Evolutionary conservation across 2,797 vertebrate genomes (phyloP).

Genomic region (Acipenser oxyrinchus): DNA sequence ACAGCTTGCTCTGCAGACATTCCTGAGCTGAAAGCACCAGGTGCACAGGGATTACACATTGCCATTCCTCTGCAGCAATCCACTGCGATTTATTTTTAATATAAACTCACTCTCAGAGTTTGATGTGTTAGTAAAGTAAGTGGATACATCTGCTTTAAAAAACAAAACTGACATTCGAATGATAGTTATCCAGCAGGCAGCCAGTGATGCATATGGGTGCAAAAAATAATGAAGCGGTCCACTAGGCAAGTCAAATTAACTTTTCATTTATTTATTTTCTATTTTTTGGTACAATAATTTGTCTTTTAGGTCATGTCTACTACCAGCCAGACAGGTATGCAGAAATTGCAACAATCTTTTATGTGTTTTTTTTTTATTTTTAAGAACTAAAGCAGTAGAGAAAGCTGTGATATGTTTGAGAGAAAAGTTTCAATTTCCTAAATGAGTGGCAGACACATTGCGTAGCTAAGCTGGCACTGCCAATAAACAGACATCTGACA

Average conservation of each 20-base stretch:
- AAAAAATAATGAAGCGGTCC: no score
- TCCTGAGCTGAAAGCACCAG: background rate
- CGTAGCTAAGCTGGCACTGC: slow-evolving; percentile 21
- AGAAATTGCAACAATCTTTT: slow-evolving; percentile 24
- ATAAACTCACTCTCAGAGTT: no score
- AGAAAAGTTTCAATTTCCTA: slow-evolving; percentile 28
- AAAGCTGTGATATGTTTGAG: slow-evolving; percentile 21
- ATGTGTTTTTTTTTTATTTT: slow-evolving; percentile 21
- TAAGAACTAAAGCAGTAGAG: slow-evolving; percentile 27
- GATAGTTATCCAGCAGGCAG: no score
- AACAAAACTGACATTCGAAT: no score
- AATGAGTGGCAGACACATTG: slow-evolving; percentile 28
- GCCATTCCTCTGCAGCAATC: no score
- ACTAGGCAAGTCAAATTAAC: no score
- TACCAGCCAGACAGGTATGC: slow-evolving; percentile 32
- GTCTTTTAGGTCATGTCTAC: slow-evolving; percentile 33
- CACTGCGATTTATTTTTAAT: no score
- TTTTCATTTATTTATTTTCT: background rate
- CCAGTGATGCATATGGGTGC: no score
- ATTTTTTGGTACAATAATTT: slow-evolving; percentile 47
- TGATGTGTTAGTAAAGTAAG: no score
- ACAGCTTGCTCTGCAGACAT: no score
- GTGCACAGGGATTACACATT: slow-evolving; percentile 25
- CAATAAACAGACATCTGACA: slow-evolving; percentile 20
- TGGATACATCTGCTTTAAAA: no score